Evolutionary conservation across 2,797 vertebrate species (phyloP).

Genomic region (Tauraco hartlaubi): DNA sequence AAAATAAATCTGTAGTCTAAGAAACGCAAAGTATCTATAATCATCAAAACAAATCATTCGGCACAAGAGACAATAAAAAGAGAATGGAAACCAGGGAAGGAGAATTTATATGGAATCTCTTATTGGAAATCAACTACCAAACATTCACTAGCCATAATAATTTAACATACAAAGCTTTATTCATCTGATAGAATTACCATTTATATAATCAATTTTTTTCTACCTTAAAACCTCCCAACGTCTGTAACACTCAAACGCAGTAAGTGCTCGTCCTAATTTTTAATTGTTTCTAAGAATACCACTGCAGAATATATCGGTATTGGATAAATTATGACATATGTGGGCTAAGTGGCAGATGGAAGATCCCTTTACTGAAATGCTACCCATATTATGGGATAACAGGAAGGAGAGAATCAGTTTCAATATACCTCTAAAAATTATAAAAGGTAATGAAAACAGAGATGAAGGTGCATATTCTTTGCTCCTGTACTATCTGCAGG

Average conservation of each 20-base stretch:
- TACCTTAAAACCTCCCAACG: background rate
- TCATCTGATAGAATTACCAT: background rate
- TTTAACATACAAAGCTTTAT: background rate
- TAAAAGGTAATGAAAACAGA: background rate
- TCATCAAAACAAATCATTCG: conserved; percentile 66
- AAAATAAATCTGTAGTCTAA: conserved; percentile 67
- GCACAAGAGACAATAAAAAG: conserved; percentile 7
- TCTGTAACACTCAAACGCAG: background rate
- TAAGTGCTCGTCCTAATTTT: background rate
- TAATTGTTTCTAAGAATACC: background rate
- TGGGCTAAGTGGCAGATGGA: background rate
- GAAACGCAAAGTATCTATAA: conserved; percentile 56
- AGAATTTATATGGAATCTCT: background rate
- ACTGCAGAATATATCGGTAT: background rate
- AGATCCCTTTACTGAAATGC: background rate
- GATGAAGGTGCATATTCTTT: background rate
- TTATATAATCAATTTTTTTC: background rate
- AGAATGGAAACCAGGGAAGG: background rate
- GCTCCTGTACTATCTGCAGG: background rate
- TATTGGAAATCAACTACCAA: background rate
- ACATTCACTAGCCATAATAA: background rate
- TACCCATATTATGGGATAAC: background rate
- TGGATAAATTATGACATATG: background rate
- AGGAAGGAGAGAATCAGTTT: background rate
- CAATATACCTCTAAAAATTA: background rate